Evolutionary conservation across 2,113 vertebrate genomes (phyloP).

Genomic region (Ophthalmolycus amberensis): DNA sequence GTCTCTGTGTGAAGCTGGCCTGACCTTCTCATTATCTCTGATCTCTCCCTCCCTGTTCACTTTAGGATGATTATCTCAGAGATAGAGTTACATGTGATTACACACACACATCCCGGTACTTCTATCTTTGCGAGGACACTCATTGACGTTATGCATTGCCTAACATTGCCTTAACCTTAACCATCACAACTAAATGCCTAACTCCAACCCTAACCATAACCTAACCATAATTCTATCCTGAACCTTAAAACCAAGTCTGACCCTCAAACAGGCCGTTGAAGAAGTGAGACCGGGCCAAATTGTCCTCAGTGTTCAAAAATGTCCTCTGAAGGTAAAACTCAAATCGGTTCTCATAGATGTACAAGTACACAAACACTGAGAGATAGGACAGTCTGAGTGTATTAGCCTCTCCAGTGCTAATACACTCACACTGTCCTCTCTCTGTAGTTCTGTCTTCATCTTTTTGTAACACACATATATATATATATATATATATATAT

Average conservation of each 20-base stretch:
- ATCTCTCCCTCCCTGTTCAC: constrained; percentile 32
- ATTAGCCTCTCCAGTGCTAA: neutral
- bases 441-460: constrained; percentile 10
- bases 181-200: neutral
- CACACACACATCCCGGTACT: neutral
- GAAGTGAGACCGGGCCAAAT: neutral
- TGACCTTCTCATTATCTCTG: constrained; percentile 59
- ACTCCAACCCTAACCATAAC: neutral
- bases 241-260: neutral
- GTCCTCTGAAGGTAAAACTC: neutral
- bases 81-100: constrained; percentile 61
- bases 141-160: too few species aligned
- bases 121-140: too few species aligned
- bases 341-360: neutral
- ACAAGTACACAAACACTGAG: neutral
- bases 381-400: too few species aligned
- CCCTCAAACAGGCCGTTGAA: neutral
- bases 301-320: neutral
- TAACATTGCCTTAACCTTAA: neutral
- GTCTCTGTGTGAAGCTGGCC: constrained; percentile 27
- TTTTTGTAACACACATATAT: constrained; percentile 7
- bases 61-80: constrained; percentile 56
- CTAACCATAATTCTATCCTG: neutral
- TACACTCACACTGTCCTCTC: neutral
- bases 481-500: constrained; percentile 18